Percentiles rank a stretch among this genome's conserved stretches.
Evolutionary conservation across 2,888 invertebrate species (phyloP).

Genomic region (Conchocele bisecta): DNA sequence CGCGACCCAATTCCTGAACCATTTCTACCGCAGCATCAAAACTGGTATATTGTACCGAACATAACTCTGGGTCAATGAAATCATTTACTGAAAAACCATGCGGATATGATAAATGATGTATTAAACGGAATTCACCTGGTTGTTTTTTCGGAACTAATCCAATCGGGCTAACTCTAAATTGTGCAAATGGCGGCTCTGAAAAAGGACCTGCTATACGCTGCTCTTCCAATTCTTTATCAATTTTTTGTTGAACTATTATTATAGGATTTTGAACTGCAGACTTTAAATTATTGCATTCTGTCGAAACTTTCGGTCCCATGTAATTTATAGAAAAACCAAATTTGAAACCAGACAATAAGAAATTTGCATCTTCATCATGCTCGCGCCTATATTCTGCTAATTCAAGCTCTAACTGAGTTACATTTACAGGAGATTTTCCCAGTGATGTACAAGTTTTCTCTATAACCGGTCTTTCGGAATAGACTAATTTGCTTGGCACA

Average conservation of each 20-base stretch:
- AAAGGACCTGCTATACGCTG: slow-evolving; percentile 44
- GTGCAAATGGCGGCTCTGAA: neutral
- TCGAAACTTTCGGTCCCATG: slow-evolving; percentile 8
- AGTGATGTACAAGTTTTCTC: neutral
- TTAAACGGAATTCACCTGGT: slow-evolving; percentile 22
- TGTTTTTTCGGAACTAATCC: slow-evolving; percentile 25
- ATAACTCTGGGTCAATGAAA: slow-evolving; percentile 28
- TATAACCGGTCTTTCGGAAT: too few relatives aligned
- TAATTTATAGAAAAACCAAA: slow-evolving; percentile 38
- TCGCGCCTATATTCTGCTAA: neutral
- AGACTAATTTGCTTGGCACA: too few relatives aligned
- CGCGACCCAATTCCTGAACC: slow-evolving; percentile 19
- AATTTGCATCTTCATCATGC: neutral
- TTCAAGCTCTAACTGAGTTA: neutral
- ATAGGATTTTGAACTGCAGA: slow-evolving; percentile 7
- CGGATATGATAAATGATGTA: slow-evolving; percentile 33
- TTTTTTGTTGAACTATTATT: slow-evolving; percentile 24
- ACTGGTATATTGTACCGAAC: slow-evolving; percentile 30
- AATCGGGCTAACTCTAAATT: slow-evolving; percentile 15
- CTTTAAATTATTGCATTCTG: slow-evolving; percentile 29
- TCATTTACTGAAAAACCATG: slow-evolving; percentile 21
- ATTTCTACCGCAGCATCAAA: slow-evolving; percentile 25
- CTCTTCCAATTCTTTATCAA: slow-evolving; percentile 24
- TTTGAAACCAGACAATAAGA: slow-evolving; percentile 16
- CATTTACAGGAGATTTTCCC: neutral